Base-by-base conservation (phyloP, 2,797 vertebrate genomes). In the Distichodus sexfasciatus region DNA sequence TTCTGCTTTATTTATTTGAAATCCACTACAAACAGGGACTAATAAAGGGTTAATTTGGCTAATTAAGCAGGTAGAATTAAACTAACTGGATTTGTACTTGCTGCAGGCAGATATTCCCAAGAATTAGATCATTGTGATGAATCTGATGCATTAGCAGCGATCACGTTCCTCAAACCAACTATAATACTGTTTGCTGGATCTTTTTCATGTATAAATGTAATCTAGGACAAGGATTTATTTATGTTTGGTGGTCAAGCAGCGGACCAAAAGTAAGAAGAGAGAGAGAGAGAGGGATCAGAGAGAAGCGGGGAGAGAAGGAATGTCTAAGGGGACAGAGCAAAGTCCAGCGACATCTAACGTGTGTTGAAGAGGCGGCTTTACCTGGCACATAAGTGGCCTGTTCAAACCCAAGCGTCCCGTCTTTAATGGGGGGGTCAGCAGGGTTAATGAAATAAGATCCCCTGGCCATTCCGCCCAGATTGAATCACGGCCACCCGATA, bases 401-500 rank as follows among this genome's bases (percentile, higher is more conserved):
- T 44, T 69, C 59, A 44, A 66, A 75, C 65, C 69, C 51, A 79
- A 65, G 60, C 28, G 62, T 70, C 70, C 47, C 41, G 29, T 47
- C 62, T 67, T 71, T 61, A 66, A 76, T 77, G 57, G 59, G 69
- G 4, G 15, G 78, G 76, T 76, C 70, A 72, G 51, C 7, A 5
- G 57, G 78, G 76, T 80, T 80, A 79, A 82, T 80, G 67, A 77
- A 73, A 73, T 66, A 76, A 47, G 47, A 51, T 75, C 66, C 68
- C 70, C 65, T 57, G 71, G 38, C 41, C 63, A 50, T 74, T 71
- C 66, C 51, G 50, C 63, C 40, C 66, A 69, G 73, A 71, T 71
- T 75, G 48, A 61, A 62, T 79, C 70, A 58, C 29, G 53, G 58
- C 76, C 73, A 75, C 66, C 59, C 60, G 72, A 70, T 75, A 57